Percentiles rank a stretch among this genome's conserved stretches.
phyloP scores from a whole-genome alignment of 2,113 vertebrate genomes.

The Oncorhynchus kisutch region DNA sequence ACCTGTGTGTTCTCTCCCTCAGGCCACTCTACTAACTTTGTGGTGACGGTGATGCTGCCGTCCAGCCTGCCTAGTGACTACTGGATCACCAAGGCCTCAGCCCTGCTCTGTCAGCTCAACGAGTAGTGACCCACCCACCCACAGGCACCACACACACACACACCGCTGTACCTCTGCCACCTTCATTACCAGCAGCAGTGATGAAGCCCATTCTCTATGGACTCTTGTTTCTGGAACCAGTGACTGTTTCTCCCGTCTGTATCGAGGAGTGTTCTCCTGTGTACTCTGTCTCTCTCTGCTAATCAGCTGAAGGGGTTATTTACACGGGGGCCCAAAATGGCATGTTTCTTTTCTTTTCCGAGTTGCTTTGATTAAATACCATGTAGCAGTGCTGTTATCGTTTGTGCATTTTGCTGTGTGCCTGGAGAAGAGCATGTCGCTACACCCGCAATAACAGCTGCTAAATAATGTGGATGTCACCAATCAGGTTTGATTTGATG shows the following conservation, averaged over 20 bases:
- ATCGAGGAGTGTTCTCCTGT: too few relatives aligned
- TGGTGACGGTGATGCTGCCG: constrained; percentile 76
- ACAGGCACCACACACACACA: too few relatives aligned
- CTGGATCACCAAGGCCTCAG: constrained; percentile 79
- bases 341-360: neutral
- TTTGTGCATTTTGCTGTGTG: neutral
- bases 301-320: neutral
- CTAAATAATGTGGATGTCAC: too few relatives aligned
- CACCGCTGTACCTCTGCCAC: neutral
- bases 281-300: neutral
- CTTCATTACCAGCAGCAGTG: too few relatives aligned
- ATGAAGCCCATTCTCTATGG: neutral
- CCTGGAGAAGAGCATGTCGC: too few relatives aligned
- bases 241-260: neutral
- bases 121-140: constrained; percentile 62
- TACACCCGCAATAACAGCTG: too few relatives aligned
- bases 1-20: neutral
- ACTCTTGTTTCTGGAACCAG: neutral
- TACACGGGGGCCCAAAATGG: neutral
- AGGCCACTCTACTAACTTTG: constrained; percentile 81
- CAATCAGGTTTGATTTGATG: too few relatives aligned
- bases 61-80: constrained; percentile 74
- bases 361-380: neutral
- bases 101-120: constrained; percentile 76
- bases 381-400: neutral